Percentiles rank a stretch among this genome's conserved stretches.
These are phyloP conservation scores for Geopemphigus sp. DNA, from an alignment of 1,140 invertebrate genomes.

Conservation along the genomic window DNA sequence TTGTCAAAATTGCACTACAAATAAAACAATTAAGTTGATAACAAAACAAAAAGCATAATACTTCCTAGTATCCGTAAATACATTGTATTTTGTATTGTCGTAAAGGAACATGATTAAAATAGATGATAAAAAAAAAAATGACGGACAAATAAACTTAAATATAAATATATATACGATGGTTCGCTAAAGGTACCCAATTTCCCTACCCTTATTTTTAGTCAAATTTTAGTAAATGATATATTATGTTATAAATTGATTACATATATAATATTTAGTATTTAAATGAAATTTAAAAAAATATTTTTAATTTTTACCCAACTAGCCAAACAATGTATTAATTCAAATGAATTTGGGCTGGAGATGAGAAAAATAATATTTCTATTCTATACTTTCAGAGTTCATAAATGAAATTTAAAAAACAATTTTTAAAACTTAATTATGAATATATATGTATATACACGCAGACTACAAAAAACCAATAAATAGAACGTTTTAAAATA, in stretches of 20 bases:
- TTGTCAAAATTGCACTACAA: neutral
- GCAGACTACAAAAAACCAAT: neutral
- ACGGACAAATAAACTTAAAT: conserved; percentile 8
- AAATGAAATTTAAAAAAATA: neutral
- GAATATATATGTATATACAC: neutral
- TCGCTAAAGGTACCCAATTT: conserved; percentile 3
- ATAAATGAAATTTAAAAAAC: neutral
- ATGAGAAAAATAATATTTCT: neutral
- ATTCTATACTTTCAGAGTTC: too few species aligned
- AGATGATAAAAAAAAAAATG: conserved; percentile 17
- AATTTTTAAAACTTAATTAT: neutral
- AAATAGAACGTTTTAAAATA: neutral
- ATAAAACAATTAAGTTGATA: neutral
- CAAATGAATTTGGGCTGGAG: neutral
- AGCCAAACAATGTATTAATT: too few species aligned
- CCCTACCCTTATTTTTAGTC: neutral
- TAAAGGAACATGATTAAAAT: conserved; percentile 21
- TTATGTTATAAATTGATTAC: neutral
- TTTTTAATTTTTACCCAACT: too few species aligned
- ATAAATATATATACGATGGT: conserved; percentile 3
- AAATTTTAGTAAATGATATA: neutral
- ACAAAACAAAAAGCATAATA: conserved; percentile 6
- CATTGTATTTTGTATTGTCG: conserved; percentile 36
- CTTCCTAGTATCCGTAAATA: neutral
- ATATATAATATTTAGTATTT: neutral